Evolutionary conservation across 2,888 invertebrate species (phyloP).

Genomic region (Norana najaformis): DNA sequence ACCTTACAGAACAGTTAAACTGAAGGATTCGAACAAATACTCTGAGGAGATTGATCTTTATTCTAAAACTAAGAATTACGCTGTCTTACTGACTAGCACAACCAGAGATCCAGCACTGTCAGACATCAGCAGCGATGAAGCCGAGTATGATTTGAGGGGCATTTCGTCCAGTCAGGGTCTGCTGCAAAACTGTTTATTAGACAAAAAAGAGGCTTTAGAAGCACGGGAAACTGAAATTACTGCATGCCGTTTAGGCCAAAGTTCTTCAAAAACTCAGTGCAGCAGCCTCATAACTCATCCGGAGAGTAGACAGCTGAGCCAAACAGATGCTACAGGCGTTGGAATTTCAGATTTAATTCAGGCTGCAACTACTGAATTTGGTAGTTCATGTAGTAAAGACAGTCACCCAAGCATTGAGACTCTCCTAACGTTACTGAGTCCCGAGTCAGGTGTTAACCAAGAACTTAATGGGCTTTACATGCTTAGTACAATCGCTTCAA

Average conservation of each 20-base stretch:
- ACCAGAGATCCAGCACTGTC: background rate
- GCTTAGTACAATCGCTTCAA: constrained; percentile 7
- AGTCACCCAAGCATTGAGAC: background rate
- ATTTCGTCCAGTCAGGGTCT: background rate
- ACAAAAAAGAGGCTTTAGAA: background rate
- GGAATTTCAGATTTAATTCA: background rate
- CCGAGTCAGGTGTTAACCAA: background rate
- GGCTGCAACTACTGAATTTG: background rate
- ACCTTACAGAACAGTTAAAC: background rate
- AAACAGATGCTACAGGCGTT: background rate
- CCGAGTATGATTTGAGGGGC: background rate
- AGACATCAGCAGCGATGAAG: background rate
- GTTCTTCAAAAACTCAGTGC: background rate
- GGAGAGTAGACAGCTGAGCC: background rate
- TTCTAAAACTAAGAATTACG: background rate
- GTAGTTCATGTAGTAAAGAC: background rate
- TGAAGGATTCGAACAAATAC: background rate
- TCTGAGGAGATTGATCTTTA: background rate
- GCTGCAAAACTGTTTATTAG: background rate
- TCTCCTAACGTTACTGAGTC: background rate
- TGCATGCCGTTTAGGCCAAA: background rate
- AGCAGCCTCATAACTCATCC: background rate
- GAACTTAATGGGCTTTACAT: background rate
- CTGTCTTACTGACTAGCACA: background rate
- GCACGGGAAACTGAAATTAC: background rate